Evolutionary conservation across 2,113 vertebrate genomes (phyloP), one percentile per base, ranked within the genome.

Genomic region (Chlorodrepanis virens): DNA sequence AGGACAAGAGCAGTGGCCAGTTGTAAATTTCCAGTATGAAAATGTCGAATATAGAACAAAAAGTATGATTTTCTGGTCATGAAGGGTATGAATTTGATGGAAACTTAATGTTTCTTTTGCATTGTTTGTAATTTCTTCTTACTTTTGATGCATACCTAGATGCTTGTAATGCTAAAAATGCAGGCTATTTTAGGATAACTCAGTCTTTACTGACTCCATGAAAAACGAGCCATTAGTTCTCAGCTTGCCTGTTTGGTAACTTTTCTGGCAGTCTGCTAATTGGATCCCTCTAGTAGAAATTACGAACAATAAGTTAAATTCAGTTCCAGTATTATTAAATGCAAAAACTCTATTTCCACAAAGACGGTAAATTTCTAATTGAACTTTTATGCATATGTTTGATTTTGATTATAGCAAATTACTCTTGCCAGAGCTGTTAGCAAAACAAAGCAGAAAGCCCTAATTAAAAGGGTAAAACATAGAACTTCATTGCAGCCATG

Each of bases 381-480:
- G 28, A 20, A 72, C 7, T 89, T 67, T 77, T 81, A 75, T 3
- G 12, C 14, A 28, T 49, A 70, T 5, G 1, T 75, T 93, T 95
- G 52, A 44, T 90, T 94, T 90, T 89, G 35, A 87, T 91, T 74
- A 91, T 35, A 60, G 28, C 7, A 82, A 92, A 93, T 90, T 63
- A 42, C 10, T 68, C 53, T 68, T 89, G 15, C 76, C n/a, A 71
- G n/a, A 40, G 44, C 35, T 88, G 29, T 78, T 83, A 77, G 27
- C 44, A 83, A 92, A 75, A 82, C 60, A 68, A 49, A 67, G 27
- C 31, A 74, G 47, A 95, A 92, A 89, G 4, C 13, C 50, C 60
- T 91, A 81, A 84, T 87, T 92, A 84, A 81, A 90, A 60, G 64
- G 21, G 37, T 67, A 80, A 82, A 85, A 29, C 21, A 47, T 42